Base-by-base conservation (phyloP, 2,113 vertebrate genomes). In the Gobio gobio region DNA sequence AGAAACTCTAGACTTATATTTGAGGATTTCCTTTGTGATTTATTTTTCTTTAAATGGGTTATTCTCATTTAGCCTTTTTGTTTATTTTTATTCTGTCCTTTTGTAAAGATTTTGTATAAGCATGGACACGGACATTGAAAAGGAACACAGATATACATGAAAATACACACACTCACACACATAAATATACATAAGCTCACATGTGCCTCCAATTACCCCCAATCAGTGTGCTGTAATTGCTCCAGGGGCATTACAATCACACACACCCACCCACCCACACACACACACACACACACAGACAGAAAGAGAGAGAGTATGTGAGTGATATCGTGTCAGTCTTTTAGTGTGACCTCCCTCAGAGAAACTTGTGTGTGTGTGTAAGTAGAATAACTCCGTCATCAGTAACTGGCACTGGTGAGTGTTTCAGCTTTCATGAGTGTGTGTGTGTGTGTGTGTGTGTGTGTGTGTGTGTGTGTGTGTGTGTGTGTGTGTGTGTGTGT, bases 211-310 rank as follows among this genome's bases (percentile, higher is more conserved):
- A 93, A 92, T 94, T 94, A 94, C 88, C 40, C 87, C 90, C 92
- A 94, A 95, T 95, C 93, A 94, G 88, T 88, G 91, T 87, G 89
- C 91, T 92, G 89, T 94, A 93, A 92, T 94, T 88, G 91, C 89
- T 89, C 89, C 73, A 76, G 90, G 88, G 90, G 91, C 63, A 74
- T 84, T 83, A 40, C 33, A 78, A 22, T 40, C 76, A 14, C 79
- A 9, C 43, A 70, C 73, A 70, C 63, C 73, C 63, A 83, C 59
- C 68, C 49, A 82, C 56, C 82, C 70, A 22, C 68, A 72, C 68
- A 73, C 36, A 43, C 78, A 16, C 78, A 63, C 56, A 82, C 58
- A 82, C 66, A 73, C 56, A 74, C 51, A 85, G 66, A 80, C 51
- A 81, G 77, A 47, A 10, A 47, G 45, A 47, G 45, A 3, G 47